A percentile compares a stretch with the other conserved stretches of the same genome.
Conservation (phyloP, 2,797 vertebrate genomes). For the Rhinella marina region DNA sequence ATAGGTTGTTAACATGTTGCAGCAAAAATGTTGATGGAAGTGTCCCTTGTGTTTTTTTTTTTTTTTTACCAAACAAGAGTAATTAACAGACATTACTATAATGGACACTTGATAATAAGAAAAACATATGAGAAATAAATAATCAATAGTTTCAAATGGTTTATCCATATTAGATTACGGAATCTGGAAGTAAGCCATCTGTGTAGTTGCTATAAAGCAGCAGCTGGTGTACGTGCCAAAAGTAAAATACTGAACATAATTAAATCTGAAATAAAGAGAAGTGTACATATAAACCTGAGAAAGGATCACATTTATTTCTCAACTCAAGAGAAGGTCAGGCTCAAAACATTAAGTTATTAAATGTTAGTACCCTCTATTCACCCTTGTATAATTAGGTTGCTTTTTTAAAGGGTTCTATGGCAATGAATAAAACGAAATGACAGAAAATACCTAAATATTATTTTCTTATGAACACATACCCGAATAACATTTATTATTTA, state of each 20-base stretch:
- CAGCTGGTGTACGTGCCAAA: conserved; percentile 40
- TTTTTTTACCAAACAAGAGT: conserved; percentile 27
- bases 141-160: conserved; percentile 51
- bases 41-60: background rate
- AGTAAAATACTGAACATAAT: conserved; percentile 46
- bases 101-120: conserved; percentile 41
- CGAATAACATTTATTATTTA: too few species aligned
- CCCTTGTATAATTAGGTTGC: background rate
- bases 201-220: conserved; percentile 29
- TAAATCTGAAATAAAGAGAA: conserved; percentile 15
- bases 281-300: conserved; percentile 20
- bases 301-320: background rate
- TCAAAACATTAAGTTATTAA: background rate
- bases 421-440: too few species aligned
- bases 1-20: too few species aligned
- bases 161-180: conserved; percentile 54
- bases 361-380: background rate
- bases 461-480: too few species aligned
- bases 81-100: conserved; percentile 34
- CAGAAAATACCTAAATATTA: too few species aligned
- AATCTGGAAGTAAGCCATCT: conserved; percentile 52
- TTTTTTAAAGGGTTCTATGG: background rate
- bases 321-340: background rate
- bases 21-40: too few species aligned
- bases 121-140: conserved; percentile 45